These are phyloP conservation scores for Sclerodermus sp. DNA, from an alignment of 2,888 invertebrate species.

Conservation along the genomic window DNA sequence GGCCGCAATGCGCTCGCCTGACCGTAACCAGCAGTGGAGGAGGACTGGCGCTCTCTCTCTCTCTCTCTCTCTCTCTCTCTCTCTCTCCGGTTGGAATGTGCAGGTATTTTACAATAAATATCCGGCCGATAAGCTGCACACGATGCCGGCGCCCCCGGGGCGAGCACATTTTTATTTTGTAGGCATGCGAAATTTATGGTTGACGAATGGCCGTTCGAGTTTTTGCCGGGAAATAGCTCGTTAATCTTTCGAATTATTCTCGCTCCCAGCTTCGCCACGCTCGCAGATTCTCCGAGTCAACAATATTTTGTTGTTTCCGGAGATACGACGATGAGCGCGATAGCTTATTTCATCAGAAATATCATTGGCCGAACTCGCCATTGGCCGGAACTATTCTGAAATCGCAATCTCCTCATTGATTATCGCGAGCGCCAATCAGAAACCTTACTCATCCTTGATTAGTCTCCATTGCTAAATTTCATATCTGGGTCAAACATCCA, in stretches of 20 bases:
- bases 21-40: slow-evolving; percentile 14
- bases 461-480: too few species aligned
- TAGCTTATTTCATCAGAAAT: too few species aligned
- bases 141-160: slow-evolving; percentile 24
- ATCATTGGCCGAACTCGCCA: too few species aligned
- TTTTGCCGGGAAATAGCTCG: slow-evolving; percentile 47
- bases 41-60: too few species aligned
- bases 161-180: slow-evolving; percentile 39
- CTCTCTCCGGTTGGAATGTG: slow-evolving; percentile 29
- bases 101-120: slow-evolving; percentile 51
- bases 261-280: slow-evolving; percentile 36
- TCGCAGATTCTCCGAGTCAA: slow-evolving; percentile 21
- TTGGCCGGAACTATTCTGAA: too few species aligned
- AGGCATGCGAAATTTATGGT: slow-evolving; percentile 46
- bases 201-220: slow-evolving; percentile 48
- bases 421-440: too few species aligned
- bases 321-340: not conserved
- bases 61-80: too few species aligned
- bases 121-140: slow-evolving; percentile 49
- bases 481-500: too few species aligned
- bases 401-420: too few species aligned
- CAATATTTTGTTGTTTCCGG: slow-evolving; percentile 22
- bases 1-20: slow-evolving; percentile 21
- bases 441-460: too few species aligned
- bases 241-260: slow-evolving; percentile 51